Percentiles rank a stretch among this genome's conserved stretches.
These are phyloP conservation scores for Keiferia lycopersicella DNA, from an alignment of 2,888 invertebrate genomes.

Conservation along the genomic window DNA sequence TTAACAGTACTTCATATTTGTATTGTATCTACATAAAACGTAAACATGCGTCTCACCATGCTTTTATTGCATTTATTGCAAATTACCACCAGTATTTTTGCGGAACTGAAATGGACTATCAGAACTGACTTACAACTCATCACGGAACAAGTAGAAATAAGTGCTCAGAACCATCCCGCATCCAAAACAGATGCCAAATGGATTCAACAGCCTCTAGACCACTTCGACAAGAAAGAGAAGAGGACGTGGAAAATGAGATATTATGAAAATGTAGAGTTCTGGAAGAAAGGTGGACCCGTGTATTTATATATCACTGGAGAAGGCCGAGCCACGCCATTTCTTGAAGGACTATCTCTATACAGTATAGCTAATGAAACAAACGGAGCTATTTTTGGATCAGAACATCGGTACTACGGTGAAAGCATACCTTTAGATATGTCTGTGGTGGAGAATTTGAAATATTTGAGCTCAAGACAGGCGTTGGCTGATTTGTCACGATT, in stretches of 20 bases:
- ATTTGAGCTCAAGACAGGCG: constrained; percentile 23
- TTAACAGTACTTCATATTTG: background rate
- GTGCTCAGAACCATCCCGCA: background rate
- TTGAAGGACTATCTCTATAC: background rate
- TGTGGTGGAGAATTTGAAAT: constrained; percentile 14
- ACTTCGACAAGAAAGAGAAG: constrained; percentile 20
- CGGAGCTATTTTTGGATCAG: constrained; percentile 26
- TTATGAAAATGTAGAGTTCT: constrained; percentile 20
- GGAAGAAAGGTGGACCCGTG: constrained; percentile 24
- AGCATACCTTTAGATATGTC: constrained; percentile 16
- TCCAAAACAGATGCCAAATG: constrained; percentile 8
- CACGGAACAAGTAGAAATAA: background rate
- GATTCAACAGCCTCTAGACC: constrained; percentile 23
- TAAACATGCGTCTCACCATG: background rate
- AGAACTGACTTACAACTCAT: background rate
- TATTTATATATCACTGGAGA: constrained; percentile 22
- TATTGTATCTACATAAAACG: background rate
- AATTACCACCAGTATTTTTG: background rate
- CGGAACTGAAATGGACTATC: background rate
- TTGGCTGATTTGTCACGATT: constrained; percentile 27
- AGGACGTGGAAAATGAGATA: constrained; percentile 32
- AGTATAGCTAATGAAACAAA: constrained; percentile 22
- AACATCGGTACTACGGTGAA: constrained; percentile 31
- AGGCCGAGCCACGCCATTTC: background rate
- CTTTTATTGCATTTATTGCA: background rate